Evolutionary conservation across 2,888 invertebrate genomes (phyloP).

Genomic region (Acanthococcus lagerstroemiae): DNA sequence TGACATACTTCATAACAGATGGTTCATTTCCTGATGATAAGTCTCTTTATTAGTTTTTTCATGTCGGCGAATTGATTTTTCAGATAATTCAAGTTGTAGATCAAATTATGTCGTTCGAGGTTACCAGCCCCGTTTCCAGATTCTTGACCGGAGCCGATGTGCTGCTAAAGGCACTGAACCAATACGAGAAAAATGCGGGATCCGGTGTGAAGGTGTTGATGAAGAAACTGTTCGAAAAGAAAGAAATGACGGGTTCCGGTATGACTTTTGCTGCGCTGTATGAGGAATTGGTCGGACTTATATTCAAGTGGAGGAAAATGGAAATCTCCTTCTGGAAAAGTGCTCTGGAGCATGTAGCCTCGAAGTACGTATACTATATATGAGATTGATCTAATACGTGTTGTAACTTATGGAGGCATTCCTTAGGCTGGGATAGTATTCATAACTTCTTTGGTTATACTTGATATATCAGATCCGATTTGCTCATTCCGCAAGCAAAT

Average conservation of each 20-base stretch:
- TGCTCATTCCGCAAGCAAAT: background rate
- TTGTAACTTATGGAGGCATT: too few relatives aligned
- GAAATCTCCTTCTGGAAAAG: constrained; percentile 83
- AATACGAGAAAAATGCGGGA: constrained; percentile 90
- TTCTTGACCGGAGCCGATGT: constrained; percentile 85
- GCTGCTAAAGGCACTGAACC: constrained; percentile 54
- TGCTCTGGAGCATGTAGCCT: constrained; percentile 58
- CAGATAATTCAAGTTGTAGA: constrained; percentile 58
- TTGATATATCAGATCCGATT: background rate
- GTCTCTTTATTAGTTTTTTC: too few relatives aligned
- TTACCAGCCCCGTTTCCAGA: constrained; percentile 73
- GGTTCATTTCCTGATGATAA: background rate
- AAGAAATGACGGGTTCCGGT: constrained; percentile 75
- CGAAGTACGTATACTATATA: constrained; percentile 48
- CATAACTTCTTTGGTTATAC: too few relatives aligned
- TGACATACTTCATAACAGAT: background rate
- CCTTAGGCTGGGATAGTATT: too few relatives aligned
- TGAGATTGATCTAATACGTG: too few relatives aligned
- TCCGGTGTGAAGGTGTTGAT: constrained; percentile 66
- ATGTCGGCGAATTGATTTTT: constrained; percentile 40
- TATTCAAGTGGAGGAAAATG: constrained; percentile 81
- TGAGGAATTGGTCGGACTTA: constrained; percentile 63
- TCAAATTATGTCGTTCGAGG: constrained; percentile 57
- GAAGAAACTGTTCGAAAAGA: constrained; percentile 63
- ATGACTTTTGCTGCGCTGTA: constrained; percentile 69